Percentiles rank a stretch among this genome's conserved stretches.
These are phyloP conservation scores for Agapostemon virescens DNA, from an alignment of 2,888 invertebrate species.

Conservation along the genomic window DNA sequence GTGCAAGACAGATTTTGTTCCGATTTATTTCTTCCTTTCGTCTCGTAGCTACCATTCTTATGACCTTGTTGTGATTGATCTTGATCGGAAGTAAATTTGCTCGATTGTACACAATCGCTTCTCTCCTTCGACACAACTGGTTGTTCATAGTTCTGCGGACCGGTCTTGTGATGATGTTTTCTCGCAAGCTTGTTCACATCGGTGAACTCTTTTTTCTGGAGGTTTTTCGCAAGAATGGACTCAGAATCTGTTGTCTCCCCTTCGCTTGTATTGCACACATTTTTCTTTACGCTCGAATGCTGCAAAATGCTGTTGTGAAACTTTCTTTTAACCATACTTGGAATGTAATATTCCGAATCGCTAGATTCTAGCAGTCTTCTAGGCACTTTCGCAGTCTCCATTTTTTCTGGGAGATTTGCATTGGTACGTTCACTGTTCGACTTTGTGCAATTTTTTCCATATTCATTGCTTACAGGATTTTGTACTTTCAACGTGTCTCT, in stretches of 20 bases:
- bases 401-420: slow-evolving; percentile 2
- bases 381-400: slow-evolving; percentile 3
- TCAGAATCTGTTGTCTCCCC: slow-evolving; percentile 53
- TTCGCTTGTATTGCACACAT: slow-evolving; percentile 14
- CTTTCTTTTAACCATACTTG: slow-evolving; percentile 30
- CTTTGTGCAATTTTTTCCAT: slow-evolving; percentile 1
- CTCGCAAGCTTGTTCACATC: background rate
- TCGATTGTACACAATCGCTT: background rate
- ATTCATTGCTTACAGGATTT: slow-evolving; percentile 2
- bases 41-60: slow-evolving; percentile 4
- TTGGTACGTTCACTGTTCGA: background rate
- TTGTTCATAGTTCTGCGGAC: background rate
- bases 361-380: slow-evolving; percentile 34
- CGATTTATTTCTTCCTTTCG: slow-evolving; percentile 59
- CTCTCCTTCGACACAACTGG: slow-evolving; percentile 5
- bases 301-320: slow-evolving; percentile 11
- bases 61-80: background rate
- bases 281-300: slow-evolving; percentile 16
- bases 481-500: background rate
- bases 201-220: background rate
- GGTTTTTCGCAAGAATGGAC: background rate
- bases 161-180: background rate
- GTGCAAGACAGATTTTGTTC: slow-evolving; percentile 57
- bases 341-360: slow-evolving; percentile 47
- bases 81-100: background rate